These are phyloP conservation scores for Myrmecophaga tridactyla DNA, from an alignment of 2,113 vertebrate genomes.

Conservation along the genomic window DNA sequence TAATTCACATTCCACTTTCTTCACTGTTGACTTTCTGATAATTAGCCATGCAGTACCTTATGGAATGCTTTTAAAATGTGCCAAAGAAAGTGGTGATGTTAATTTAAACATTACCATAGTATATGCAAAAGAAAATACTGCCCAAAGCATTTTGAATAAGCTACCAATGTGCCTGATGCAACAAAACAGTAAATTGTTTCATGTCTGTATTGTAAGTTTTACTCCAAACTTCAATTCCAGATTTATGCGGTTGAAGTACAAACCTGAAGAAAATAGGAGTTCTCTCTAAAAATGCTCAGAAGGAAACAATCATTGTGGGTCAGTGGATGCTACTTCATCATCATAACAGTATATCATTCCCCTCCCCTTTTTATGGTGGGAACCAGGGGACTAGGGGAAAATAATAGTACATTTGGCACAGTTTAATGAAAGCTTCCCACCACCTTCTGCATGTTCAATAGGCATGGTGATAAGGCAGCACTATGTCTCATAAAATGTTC, in stretches of 20 bases:
- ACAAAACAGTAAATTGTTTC: not conserved
- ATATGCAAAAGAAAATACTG: not conserved
- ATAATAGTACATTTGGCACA: not conserved
- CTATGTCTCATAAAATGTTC: not conserved
- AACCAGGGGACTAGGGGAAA: not conserved
- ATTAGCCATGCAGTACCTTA: not conserved
- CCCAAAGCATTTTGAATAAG: not conserved
- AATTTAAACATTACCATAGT: not conserved
- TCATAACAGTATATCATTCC: not conserved
- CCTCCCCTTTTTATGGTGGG: not conserved
- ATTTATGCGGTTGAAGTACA: not conserved
- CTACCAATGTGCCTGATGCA: not conserved
- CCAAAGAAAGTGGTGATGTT: not conserved
- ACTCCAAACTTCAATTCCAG: not conserved
- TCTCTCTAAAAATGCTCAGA: not conserved
- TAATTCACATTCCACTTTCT: not conserved
- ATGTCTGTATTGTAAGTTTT: not conserved
- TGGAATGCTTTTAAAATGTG: not conserved
- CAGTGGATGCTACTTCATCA: not conserved
- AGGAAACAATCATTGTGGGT: not conserved
- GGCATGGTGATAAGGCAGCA: not conserved
- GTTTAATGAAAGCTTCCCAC: not conserved
- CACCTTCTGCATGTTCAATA: not conserved
- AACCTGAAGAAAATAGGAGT: not conserved
- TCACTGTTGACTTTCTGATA: not conserved